Conservation (phyloP, 2,113 vertebrate species). For the Cettia cetti region DNA sequence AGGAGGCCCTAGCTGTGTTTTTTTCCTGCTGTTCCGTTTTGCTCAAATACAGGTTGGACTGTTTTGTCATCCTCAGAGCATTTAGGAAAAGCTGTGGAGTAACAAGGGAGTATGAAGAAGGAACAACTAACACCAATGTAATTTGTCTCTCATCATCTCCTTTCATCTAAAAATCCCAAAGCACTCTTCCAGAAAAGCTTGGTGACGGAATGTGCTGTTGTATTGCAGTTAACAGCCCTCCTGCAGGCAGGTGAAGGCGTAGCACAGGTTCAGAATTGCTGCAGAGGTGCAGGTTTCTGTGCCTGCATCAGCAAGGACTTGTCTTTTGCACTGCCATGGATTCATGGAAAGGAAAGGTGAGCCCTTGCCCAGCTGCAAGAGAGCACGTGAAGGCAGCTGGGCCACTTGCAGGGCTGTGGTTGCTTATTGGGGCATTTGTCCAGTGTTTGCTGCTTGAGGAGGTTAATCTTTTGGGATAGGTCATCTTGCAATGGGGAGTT, state of each 20-base stretch:
- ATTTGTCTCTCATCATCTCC: not conserved
- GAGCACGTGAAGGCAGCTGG: not conserved
- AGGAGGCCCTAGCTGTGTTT: not conserved
- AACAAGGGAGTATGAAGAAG: not conserved
- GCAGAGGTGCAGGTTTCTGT: not conserved
- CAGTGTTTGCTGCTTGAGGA: not conserved
- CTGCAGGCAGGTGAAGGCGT: not conserved
- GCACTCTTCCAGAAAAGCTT: not conserved
- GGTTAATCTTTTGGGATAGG: not conserved
- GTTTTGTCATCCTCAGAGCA: not conserved
- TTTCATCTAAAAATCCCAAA: not conserved
- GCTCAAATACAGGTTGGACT: not conserved
- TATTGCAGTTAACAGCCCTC: not conserved
- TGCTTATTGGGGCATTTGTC: not conserved
- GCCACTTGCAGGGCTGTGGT: not conserved
- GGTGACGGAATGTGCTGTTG: not conserved
- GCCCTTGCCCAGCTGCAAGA: rapidly evolving
- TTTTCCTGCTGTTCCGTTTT: not conserved
- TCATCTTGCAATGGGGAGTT: not conserved
- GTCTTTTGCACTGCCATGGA: not conserved
- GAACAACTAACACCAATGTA: not conserved
- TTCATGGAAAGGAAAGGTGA: not conserved
- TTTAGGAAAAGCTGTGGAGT: not conserved
- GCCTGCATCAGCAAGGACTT: not conserved
- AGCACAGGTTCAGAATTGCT: not conserved